These are phyloP conservation scores for Cynodonichthys magdalenae DNA, from an alignment of 2,797 vertebrate genomes.

Conservation along the genomic window DNA sequence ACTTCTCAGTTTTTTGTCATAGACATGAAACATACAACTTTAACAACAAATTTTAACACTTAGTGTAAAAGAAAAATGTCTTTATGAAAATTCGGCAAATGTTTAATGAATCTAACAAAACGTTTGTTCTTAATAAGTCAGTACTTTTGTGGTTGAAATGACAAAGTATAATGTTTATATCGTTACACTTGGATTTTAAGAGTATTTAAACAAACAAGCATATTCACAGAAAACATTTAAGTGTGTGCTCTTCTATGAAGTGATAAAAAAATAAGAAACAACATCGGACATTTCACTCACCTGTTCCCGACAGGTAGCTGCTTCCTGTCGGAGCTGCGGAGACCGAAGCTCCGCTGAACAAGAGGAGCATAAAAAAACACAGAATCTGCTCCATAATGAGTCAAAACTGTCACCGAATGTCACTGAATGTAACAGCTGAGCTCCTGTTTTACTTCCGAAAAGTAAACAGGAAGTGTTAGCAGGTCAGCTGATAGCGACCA, in stretches of 20 bases:
- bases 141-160: too few relatives aligned
- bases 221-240: rapidly evolving
- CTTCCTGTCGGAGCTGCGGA: slow-evolving; percentile 35
- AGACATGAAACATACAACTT: rapidly evolving
- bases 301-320: slow-evolving; percentile 39
- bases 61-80: rapidly evolving
- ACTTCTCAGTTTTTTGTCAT: rapidly evolving
- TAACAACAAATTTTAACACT: background rate
- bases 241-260: rapidly evolving
- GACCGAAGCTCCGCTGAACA: slow-evolving; percentile 12
- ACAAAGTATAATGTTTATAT: background rate
- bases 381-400: rapidly evolving
- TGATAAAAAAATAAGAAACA: background rate
- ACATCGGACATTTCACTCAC: slow-evolving; percentile 37
- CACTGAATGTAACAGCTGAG: rapidly evolving
- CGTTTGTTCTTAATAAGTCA: background rate
- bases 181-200: background rate
- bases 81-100: background rate
- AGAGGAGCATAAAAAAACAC: slow-evolving; percentile 18
- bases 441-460: rapidly evolving
- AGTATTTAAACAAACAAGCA: background rate
- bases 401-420: rapidly evolving
- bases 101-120: rapidly evolving
- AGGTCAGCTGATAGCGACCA: background rate
- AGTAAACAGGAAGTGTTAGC: slow-evolving; percentile 51